phyloP scores from a whole-genome alignment of 2,113 vertebrate species.

The Phocoena phocoena region DNA sequence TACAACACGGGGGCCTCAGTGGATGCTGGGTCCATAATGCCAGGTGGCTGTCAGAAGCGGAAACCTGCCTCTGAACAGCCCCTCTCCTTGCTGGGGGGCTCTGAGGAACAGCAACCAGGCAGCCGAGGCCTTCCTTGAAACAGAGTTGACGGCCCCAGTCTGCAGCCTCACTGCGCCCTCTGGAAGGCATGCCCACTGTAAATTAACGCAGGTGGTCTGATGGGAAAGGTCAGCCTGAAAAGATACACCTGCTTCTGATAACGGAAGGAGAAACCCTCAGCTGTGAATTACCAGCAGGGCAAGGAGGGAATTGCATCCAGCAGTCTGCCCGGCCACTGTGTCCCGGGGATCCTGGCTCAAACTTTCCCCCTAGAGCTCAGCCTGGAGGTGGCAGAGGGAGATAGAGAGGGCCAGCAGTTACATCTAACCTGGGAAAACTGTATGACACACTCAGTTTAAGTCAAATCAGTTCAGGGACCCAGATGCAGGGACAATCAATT shows the following conservation, averaged over 20 bases:
- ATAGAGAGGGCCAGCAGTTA: not conserved
- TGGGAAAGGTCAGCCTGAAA: slow-evolving; percentile 60
- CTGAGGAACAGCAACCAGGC: not conserved
- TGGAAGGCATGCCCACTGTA: slow-evolving; percentile 34
- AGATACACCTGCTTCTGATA: slow-evolving; percentile 70
- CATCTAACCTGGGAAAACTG: not conserved
- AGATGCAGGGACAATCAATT: slow-evolving; percentile 5
- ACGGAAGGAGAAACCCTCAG: slow-evolving; percentile 57
- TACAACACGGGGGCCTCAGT: not conserved
- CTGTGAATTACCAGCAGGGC: not conserved
- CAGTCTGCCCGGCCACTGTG: rapidly evolving
- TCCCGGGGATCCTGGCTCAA: not conserved
- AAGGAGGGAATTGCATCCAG: not conserved
- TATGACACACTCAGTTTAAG: not conserved
- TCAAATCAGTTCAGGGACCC: not conserved
- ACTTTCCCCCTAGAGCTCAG: not conserved
- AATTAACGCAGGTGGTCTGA: not conserved
- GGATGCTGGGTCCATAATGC: not conserved
- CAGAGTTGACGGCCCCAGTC: not conserved
- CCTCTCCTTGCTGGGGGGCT: not conserved
- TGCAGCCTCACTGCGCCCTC: not conserved
- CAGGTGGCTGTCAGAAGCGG: not conserved
- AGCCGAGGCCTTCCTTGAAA: not conserved
- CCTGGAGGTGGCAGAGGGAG: not conserved
- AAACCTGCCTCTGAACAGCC: not conserved